phyloP scores from a whole-genome alignment of 2,797 vertebrate species.

The Neopelma chrysocephalum region DNA sequence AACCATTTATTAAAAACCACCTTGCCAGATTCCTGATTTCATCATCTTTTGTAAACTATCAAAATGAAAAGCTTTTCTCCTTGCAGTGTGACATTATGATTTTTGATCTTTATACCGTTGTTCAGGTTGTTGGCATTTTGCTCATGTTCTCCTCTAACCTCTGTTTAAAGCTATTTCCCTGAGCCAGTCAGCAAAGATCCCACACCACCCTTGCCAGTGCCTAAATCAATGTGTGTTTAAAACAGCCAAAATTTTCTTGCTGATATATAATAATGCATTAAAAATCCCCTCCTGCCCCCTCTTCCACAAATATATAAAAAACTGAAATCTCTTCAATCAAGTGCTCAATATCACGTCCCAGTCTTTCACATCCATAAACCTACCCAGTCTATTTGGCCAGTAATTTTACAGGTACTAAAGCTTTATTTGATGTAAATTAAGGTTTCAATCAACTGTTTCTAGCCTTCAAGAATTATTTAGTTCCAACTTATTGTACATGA shows the following conservation, averaged over 20 bases:
- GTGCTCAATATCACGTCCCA: neutral
- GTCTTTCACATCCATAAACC: neutral
- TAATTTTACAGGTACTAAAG: neutral
- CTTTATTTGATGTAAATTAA: neutral
- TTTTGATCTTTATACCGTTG: neutral
- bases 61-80: neutral
- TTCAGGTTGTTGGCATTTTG: neutral
- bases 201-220: neutral
- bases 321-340: neutral
- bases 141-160: neutral
- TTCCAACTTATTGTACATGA: neutral
- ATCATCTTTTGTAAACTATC: neutral
- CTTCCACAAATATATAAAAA: neutral
- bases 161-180: neutral
- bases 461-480: neutral
- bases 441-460: neutral
- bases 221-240: neutral
- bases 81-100: neutral
- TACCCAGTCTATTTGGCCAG: neutral
- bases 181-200: neutral
- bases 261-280: neutral
- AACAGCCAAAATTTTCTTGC: neutral
- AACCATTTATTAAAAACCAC: neutral
- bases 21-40: neutral
- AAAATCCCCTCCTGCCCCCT: accelerated